phyloP scores from a whole-genome alignment of 2,113 vertebrate species.

The Ciconia stormi region DNA sequence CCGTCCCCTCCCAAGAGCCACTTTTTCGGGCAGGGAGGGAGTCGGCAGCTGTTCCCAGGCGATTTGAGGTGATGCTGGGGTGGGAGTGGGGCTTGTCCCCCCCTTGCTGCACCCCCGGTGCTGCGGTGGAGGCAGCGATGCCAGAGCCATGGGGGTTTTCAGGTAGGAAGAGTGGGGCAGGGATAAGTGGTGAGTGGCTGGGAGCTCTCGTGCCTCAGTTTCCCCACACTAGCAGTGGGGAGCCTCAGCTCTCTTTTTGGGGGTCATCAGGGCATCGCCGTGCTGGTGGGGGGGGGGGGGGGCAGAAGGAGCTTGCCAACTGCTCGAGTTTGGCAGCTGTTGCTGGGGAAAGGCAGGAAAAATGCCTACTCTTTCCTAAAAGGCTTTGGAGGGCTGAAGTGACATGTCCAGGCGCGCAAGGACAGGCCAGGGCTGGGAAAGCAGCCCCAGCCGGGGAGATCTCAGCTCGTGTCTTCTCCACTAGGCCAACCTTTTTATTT shows the following conservation, averaged over 20 bases:
- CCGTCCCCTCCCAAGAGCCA: neutral
- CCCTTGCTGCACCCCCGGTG: neutral
- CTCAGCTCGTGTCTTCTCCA: neutral
- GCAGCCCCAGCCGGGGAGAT: neutral
- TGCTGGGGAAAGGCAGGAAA: neutral
- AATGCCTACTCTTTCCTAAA: neutral
- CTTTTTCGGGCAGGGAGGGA: neutral
- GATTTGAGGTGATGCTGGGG: neutral
- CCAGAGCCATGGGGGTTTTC: neutral
- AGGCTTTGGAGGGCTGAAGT: neutral
- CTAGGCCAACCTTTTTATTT: conserved; percentile 37
- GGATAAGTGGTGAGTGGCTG: neutral
- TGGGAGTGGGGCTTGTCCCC: neutral
- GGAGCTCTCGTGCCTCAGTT: neutral
- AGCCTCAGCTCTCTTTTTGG: neutral
- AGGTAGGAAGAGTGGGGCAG: neutral
- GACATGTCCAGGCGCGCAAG: accelerated
- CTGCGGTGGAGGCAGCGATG: neutral
- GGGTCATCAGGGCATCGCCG: accelerated
- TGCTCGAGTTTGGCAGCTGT: neutral
- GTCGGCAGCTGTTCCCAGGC: accelerated
- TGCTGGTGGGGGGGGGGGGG: too few relatives aligned
- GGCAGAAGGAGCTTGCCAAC: neutral
- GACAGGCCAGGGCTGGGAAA: neutral
- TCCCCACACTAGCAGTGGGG: neutral